Conservation (phyloP, 1,140 invertebrate genomes). For the Elysia chlorotica region DNA sequence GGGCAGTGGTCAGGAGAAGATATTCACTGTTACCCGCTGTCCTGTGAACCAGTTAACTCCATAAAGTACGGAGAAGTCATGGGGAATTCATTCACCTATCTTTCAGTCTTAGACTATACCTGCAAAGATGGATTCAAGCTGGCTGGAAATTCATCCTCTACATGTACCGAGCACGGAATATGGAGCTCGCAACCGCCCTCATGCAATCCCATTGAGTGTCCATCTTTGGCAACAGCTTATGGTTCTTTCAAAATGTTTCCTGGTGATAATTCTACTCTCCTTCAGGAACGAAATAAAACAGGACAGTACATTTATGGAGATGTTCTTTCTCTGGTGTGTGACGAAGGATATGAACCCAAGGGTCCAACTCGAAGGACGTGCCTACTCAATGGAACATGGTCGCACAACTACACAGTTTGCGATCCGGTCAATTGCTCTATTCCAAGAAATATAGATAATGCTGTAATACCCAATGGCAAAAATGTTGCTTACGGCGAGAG, state of each 20-base stretch:
- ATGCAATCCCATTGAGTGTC: constrained; percentile 36
- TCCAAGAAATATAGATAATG: constrained; percentile 33
- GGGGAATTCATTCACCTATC: constrained; percentile 38
- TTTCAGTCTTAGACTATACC: constrained; percentile 35
- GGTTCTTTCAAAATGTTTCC: not conserved
- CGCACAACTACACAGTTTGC: constrained; percentile 28
- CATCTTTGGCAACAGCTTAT: constrained; percentile 17
- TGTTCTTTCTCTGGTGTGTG: constrained; percentile 75
- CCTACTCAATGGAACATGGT: constrained; percentile 17
- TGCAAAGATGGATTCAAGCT: constrained; percentile 44
- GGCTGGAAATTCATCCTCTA: constrained; percentile 9
- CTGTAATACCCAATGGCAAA: constrained; percentile 15
- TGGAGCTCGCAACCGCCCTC: constrained; percentile 72
- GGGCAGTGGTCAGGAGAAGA: constrained; percentile 72
- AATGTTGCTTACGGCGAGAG: constrained; percentile 24
- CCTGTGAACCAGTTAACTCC: constrained; percentile 33
- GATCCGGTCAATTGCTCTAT: constrained; percentile 32
- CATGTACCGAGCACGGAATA: constrained; percentile 68
- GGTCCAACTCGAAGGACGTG: constrained; percentile 4
- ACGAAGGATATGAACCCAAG: constrained; percentile 73
- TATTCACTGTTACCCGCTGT: constrained; percentile 53
- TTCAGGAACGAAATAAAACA: not conserved
- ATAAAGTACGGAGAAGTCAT: constrained; percentile 40
- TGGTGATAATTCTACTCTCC: not conserved
- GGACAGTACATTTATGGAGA: constrained; percentile 20